These are phyloP conservation scores for Equus quagga DNA, from an alignment of 2,113 vertebrate species.

Conservation along the genomic window DNA sequence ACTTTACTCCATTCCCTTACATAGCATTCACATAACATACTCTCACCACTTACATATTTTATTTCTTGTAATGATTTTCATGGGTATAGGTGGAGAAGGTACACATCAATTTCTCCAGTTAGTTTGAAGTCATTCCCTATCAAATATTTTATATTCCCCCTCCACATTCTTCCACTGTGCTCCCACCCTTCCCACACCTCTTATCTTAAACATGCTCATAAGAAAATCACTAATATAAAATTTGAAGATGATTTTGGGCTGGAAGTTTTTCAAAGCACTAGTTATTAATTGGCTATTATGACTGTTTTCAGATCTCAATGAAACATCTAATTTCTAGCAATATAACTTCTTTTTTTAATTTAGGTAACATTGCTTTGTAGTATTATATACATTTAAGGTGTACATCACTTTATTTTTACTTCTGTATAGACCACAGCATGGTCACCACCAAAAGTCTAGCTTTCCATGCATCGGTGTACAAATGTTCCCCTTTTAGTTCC, in stretches of 20 bases:
- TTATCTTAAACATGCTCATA: background rate
- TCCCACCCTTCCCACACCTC: background rate
- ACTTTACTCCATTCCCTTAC: background rate
- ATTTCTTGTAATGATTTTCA: slow-evolving; percentile 1
- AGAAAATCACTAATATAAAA: background rate
- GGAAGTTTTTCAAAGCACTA: background rate
- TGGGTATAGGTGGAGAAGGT: background rate
- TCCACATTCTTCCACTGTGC: background rate
- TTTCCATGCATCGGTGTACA: too few species aligned
- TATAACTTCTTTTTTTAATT: background rate
- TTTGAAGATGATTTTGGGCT: background rate
- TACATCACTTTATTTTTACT: too few species aligned
- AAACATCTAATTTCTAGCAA: background rate
- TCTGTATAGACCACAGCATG: too few species aligned
- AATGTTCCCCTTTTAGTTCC: too few species aligned
- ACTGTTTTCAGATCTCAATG: background rate
- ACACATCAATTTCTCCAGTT: background rate
- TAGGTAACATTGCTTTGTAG: too few species aligned
- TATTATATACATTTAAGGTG: too few species aligned
- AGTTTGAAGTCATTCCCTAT: background rate
- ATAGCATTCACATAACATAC: background rate
- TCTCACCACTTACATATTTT: background rate
- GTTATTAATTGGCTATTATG: background rate
- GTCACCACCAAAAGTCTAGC: too few species aligned
- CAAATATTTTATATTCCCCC: background rate